Evolutionary conservation across 2,888 invertebrate genomes (phyloP), one percentile per base, ranked within the genome.

Genomic region (Phanerotoma sp.): DNA sequence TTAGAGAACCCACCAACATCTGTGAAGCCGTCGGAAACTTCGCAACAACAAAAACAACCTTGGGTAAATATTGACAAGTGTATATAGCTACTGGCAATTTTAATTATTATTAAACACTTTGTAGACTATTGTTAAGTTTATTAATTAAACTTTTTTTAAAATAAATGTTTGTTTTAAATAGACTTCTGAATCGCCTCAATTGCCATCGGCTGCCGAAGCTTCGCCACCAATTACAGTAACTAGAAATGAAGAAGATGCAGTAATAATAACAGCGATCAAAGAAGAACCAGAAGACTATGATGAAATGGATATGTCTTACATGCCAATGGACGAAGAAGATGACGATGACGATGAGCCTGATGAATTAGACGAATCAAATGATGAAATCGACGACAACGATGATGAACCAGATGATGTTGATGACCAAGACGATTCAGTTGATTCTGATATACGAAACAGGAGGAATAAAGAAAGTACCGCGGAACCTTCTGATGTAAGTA

Each of bases 261-360:
- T 62, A 54, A 62, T 63, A 56, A 64, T 72, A 51, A 62, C 67
- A 18, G 69, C 72, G 42, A 73, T 75, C 22, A 76, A 75, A 58
- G 72, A 73, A 57, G 75, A 77, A 58, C 72, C 72, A 9, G 66
- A 65, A 44, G 72, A 74, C 54, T 71, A 73, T 44, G 75, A 75
- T 20, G 76, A 74, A 49, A 69, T 68, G 62, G 74, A 69, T 58
- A 70, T 70, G 65, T 62, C 65, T 5, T 68, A 66, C 7, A 66
- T 69, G 38, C 64, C 67, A 42, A 60, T 69, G 54, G 67, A 70
- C 25, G 63, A 69, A 11, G 69, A 68, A 11, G 67, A 65, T 13
- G 64, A 65, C 0, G 70, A 70, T 4, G 69, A 71, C n/a, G 71
- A 69, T 5, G 58, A 63, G 35, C 61, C 69, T 11, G 71, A 72